phyloP scores from a whole-genome alignment of 2,113 vertebrate species.

The Corythornis madagascariensis region DNA sequence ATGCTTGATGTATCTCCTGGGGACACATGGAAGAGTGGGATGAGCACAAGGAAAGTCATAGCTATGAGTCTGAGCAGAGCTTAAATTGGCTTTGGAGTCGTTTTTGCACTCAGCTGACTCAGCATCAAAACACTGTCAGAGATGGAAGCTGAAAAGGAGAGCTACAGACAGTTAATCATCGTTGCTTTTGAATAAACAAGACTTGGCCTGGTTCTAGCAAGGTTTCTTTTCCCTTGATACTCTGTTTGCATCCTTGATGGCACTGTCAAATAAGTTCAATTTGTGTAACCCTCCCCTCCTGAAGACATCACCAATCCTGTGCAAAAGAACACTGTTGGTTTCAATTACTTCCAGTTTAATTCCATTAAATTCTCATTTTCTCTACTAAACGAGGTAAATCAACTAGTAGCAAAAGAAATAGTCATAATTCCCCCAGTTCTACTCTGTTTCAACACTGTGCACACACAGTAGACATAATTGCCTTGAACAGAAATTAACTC shows the following conservation, averaged over 20 bases:
- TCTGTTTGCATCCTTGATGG: neutral
- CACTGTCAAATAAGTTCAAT: neutral
- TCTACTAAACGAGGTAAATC: neutral
- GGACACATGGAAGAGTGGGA: neutral
- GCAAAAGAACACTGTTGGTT: neutral
- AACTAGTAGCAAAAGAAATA: neutral
- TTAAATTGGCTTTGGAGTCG: neutral
- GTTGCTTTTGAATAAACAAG: neutral
- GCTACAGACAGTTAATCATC: neutral
- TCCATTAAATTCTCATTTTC: neutral
- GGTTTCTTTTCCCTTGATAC: neutral
- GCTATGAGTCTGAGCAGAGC: fast-evolving
- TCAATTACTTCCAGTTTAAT: neutral
- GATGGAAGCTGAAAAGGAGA: neutral
- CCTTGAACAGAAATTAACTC: neutral
- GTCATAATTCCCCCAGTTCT: neutral
- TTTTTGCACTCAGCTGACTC: neutral
- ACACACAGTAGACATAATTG: neutral
- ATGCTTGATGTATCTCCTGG: neutral
- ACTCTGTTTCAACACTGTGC: neutral
- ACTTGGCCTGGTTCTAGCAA: neutral
- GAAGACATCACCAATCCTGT: neutral
- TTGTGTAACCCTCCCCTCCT: neutral
- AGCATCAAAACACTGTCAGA: neutral
- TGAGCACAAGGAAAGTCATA: neutral